Evolutionary conservation across 2,113 vertebrate species (phyloP).

Genomic region (Nematolebias whitei): DNA sequence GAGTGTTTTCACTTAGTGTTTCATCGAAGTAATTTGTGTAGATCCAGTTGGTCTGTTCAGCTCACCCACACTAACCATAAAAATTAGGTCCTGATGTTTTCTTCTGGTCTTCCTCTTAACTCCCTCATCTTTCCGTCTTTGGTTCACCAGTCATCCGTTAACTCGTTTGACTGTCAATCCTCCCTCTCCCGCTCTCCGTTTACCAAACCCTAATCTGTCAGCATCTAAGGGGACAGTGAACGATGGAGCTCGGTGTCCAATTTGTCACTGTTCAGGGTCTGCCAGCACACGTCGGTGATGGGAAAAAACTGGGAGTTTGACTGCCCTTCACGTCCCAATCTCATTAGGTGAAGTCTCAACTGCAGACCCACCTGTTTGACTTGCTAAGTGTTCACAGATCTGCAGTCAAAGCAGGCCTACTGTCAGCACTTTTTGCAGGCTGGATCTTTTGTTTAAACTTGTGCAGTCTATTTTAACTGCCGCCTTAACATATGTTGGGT

Average conservation of each 20-base stretch:
- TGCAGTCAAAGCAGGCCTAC: slow-evolving; percentile 25
- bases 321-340: slow-evolving; percentile 37
- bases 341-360: slow-evolving; percentile 50
- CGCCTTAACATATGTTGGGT: background rate
- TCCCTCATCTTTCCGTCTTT: slow-evolving; percentile 14
- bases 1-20: background rate
- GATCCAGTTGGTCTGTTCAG: background rate
- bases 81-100: slow-evolving; percentile 20
- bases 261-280: slow-evolving; percentile 57
- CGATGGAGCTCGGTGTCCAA: slow-evolving; percentile 43
- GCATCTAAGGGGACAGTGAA: slow-evolving; percentile 63
- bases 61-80: background rate
- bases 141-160: slow-evolving; percentile 46
- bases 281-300: slow-evolving; percentile 25
- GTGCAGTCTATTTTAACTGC: slow-evolving; percentile 37
- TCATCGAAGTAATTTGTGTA: background rate
- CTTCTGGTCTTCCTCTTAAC: slow-evolving; percentile 3
- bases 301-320: slow-evolving; percentile 1
- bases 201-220: slow-evolving; percentile 42
- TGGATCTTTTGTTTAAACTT: slow-evolving; percentile 14
- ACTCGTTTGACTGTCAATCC: slow-evolving; percentile 25
- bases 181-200: slow-evolving; percentile 15
- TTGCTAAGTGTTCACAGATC: slow-evolving; percentile 39
- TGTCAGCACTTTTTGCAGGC: slow-evolving; percentile 32
- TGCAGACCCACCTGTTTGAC: slow-evolving; percentile 58